Conservation (phyloP, 2,113 vertebrate species). For the Loxodonta africana region DNA sequence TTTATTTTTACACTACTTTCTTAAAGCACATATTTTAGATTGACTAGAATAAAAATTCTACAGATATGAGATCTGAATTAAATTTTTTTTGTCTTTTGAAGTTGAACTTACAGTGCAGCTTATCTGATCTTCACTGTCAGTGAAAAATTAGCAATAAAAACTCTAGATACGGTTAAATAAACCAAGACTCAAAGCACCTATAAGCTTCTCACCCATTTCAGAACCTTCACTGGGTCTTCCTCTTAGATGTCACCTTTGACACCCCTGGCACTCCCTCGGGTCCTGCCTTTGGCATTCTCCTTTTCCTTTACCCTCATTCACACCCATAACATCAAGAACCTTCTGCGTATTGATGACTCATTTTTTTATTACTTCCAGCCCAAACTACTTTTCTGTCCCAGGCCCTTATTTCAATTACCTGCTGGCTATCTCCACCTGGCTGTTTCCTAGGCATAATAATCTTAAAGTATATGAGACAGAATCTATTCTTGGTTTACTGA, state of each 20-base stretch:
- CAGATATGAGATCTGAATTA: neutral
- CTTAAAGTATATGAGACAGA: neutral
- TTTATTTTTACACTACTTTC: neutral
- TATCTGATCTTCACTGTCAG: neutral
- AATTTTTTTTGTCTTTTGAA: neutral
- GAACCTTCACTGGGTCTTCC: neutral
- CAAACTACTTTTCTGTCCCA: constrained; percentile 13
- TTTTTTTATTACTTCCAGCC: neutral
- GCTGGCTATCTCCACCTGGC: neutral
- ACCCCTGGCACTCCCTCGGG: neutral
- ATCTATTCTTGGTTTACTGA: constrained; percentile 20
- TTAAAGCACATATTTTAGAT: constrained; percentile 51
- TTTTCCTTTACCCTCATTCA: constrained; percentile 10
- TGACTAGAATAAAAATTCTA: neutral
- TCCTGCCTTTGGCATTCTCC: neutral
- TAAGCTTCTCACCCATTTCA: constrained; percentile 26
- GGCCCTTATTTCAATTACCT: constrained; percentile 8
- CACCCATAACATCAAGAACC: neutral
- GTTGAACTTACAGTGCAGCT: neutral
- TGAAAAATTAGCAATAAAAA: constrained; percentile 43
- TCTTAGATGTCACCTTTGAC: neutral
- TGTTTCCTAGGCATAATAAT: neutral
- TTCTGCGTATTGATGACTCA: neutral
- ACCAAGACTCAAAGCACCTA: neutral
- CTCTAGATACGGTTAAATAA: constrained; percentile 23